These are phyloP conservation scores for Laupala kohalensis DNA, from an alignment of 1,140 invertebrate species.

Conservation along the genomic window DNA sequence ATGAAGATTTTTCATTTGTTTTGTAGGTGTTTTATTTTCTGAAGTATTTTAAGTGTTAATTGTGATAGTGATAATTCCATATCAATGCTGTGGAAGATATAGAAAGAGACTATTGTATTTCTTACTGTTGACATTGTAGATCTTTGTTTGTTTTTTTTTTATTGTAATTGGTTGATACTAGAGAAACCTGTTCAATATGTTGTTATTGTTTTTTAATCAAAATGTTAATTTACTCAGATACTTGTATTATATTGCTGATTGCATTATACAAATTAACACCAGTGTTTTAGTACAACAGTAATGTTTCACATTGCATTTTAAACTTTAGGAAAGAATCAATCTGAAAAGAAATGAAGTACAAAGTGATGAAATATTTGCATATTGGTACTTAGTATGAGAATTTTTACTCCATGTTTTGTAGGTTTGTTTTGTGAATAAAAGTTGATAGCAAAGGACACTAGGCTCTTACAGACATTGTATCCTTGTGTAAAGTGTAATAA, in stretches of 20 bases:
- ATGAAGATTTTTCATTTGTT: neutral
- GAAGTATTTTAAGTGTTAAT: neutral
- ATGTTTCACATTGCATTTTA: neutral
- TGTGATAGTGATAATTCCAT: neutral
- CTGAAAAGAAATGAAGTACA: constrained; percentile 1
- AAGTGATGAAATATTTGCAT: neutral
- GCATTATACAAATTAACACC: neutral
- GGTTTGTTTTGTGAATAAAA: constrained; percentile 7
- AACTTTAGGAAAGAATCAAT: neutral
- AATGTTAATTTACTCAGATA: neutral
- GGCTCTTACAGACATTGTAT: neutral
- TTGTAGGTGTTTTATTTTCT: neutral
- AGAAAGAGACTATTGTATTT: neutral
- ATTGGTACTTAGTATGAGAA: constrained; percentile 8
- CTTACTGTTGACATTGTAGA: neutral
- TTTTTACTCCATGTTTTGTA: constrained; percentile 8
- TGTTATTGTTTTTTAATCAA: neutral
- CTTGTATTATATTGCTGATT: neutral
- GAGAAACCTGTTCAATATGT: neutral
- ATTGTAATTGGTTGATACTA: neutral
- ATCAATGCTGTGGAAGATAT: neutral
- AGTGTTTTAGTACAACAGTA: neutral
- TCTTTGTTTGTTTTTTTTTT: neutral
- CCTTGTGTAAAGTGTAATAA: constrained; percentile 9
- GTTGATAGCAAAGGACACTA: neutral